These are phyloP conservation scores for Gnathonemus echidnorhynchus DNA, from an alignment of 2,113 vertebrate genomes.

Conservation along the genomic window DNA sequence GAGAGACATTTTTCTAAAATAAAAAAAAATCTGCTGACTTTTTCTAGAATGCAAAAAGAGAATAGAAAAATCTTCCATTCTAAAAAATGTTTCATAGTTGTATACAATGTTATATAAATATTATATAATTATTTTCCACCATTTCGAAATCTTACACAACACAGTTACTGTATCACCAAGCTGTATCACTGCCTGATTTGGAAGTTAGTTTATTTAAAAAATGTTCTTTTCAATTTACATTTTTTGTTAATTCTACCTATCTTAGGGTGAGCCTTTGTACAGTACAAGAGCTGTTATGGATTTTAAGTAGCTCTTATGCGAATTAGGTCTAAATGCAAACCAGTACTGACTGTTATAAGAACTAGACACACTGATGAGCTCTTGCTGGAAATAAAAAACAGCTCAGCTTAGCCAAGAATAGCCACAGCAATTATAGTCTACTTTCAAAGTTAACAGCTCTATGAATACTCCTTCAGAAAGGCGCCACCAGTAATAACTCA, in stretches of 20 bases:
- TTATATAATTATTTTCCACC: neutral
- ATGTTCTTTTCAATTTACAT: neutral
- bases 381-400: neutral
- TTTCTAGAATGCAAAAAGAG: neutral
- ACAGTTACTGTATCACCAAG: too few relatives aligned
- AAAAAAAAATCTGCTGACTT: neutral
- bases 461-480: neutral
- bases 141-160: neutral
- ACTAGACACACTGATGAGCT: neutral
- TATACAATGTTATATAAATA: neutral
- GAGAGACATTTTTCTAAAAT: neutral
- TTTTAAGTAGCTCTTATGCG: neutral
- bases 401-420: neutral
- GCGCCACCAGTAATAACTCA: neutral
- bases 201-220: neutral
- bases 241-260: neutral
- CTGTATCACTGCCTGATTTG: neutral
- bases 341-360: neutral
- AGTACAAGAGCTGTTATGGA: neutral
- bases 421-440: neutral
- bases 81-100: neutral
- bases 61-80: neutral
- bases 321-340: neutral
- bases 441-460: neutral
- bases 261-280: neutral